phyloP scores from a whole-genome alignment of 2,888 invertebrate genomes.

The Amiota minor region DNA sequence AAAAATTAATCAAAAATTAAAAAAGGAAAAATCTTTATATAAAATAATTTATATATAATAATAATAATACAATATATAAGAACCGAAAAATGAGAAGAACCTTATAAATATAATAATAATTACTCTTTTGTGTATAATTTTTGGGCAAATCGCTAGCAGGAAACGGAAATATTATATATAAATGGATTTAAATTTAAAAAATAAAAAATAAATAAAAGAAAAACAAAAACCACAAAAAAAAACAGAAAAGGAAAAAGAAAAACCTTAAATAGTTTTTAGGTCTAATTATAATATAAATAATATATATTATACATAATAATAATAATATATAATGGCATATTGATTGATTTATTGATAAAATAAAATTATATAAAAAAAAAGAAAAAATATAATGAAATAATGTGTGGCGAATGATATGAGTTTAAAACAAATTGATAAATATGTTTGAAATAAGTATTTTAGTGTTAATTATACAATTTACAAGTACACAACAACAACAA shows the following conservation, averaged over 20 bases:
- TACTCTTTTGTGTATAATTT: constrained; percentile 22
- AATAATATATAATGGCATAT: constrained; percentile 46
- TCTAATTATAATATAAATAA: constrained; percentile 43
- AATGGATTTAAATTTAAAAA: constrained; percentile 32
- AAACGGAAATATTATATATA: constrained; percentile 30
- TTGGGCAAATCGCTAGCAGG: constrained; percentile 23
- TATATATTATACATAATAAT: constrained; percentile 35
- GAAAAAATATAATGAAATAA: constrained; percentile 38
- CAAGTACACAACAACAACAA: constrained; percentile 63
- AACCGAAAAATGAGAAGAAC: constrained; percentile 30
- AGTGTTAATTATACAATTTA: constrained; percentile 72
- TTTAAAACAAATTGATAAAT: constrained; percentile 47
- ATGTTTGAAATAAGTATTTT: constrained; percentile 72
- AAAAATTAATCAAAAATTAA: constrained; percentile 18
- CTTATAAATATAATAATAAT: constrained; percentile 2
- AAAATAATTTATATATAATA: constrained; percentile 46
- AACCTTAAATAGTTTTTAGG: constrained; percentile 61
- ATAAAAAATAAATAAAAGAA: constrained; percentile 40
- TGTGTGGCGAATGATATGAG: constrained; percentile 20
- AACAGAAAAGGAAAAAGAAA: constrained; percentile 54
- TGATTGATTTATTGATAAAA: constrained; percentile 38
- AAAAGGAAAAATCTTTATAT: constrained; percentile 34
- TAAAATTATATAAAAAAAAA: constrained; percentile 29
- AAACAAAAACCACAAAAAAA: constrained; percentile 45
- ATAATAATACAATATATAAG: constrained; percentile 45